phyloP scores from a whole-genome alignment of 1,140 invertebrate species.

The Cecropterus lyciades region DNA sequence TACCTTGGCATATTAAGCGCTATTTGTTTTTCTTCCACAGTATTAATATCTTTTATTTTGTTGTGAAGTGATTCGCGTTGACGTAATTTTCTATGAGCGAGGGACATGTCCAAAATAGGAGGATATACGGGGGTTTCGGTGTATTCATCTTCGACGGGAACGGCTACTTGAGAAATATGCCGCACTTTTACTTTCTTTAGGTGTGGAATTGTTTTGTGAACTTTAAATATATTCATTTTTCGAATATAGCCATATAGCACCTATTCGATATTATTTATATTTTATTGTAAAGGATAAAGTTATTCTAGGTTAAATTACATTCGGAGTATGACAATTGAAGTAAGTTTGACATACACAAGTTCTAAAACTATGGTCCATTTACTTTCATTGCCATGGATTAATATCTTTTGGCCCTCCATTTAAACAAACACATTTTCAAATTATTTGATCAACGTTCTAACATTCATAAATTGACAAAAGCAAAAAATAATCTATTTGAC shows the following conservation, averaged over 20 bases:
- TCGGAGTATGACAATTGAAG: too few species aligned
- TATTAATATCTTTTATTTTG: constrained; percentile 86
- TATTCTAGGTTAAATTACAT: not conserved
- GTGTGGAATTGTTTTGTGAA: constrained; percentile 59
- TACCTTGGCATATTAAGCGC: constrained; percentile 92
- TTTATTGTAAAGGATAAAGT: too few species aligned
- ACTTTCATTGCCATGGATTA: too few species aligned
- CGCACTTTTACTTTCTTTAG: constrained; percentile 50
- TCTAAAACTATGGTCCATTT: too few species aligned
- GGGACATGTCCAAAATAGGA: constrained; percentile 85
- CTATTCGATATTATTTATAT: too few species aligned
- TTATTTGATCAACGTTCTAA: too few species aligned
- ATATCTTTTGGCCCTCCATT: too few species aligned
- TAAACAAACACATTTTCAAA: too few species aligned
- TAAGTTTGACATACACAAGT: too few species aligned
- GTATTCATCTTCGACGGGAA: constrained; percentile 67
- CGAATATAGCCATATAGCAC: constrained; percentile 8
- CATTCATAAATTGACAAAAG: too few species aligned
- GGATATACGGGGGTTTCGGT: constrained; percentile 85
- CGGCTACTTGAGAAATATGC: constrained; percentile 52
- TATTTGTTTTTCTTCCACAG: constrained; percentile 93
- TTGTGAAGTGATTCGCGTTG: constrained; percentile 81
- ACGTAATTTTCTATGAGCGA: constrained; percentile 67
- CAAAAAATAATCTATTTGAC: too few species aligned
- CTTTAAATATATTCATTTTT: constrained; percentile 60